Evolutionary conservation across 1,140 invertebrate genomes (phyloP).

Genomic region (Brevipalpus yothersi): DNA sequence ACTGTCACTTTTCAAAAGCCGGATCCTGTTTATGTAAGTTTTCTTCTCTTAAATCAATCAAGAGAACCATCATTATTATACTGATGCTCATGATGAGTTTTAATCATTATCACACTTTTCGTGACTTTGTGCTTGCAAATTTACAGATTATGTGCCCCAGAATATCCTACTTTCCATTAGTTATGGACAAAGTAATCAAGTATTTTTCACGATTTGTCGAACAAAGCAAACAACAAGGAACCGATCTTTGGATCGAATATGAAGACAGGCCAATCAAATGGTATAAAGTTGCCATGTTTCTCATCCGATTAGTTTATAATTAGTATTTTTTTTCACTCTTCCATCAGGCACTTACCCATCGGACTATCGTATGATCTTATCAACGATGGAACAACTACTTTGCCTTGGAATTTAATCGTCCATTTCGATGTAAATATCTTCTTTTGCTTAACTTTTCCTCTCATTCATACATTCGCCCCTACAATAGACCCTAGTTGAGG

Average conservation of each 20-base stretch:
- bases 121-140: slow-evolving; percentile 6
- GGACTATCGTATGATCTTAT: slow-evolving; percentile 75
- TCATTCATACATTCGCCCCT: too few relatives aligned
- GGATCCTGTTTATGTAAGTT: slow-evolving; percentile 52
- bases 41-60: background rate
- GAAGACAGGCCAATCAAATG: slow-evolving; percentile 77
- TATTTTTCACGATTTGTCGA: slow-evolving; percentile 61
- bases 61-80: background rate
- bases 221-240: slow-evolving; percentile 45
- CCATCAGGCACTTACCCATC: slow-evolving; percentile 63
- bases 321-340: slow-evolving; percentile 5
- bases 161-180: slow-evolving; percentile 80
- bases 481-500: too few relatives aligned
- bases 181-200: slow-evolving; percentile 81
- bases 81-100: background rate
- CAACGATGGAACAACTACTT: slow-evolving; percentile 24
- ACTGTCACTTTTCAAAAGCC: slow-evolving; percentile 59
- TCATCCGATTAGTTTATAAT: background rate
- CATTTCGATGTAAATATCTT: slow-evolving; percentile 38
- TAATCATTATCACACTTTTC: background rate
- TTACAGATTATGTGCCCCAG: slow-evolving; percentile 63
- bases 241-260: slow-evolving; percentile 82
- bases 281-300: slow-evolving; percentile 22
- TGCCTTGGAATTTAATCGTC: slow-evolving; percentile 84
- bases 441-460: background rate